A percentile compares a stretch with the other conserved stretches of the same genome.
These are phyloP conservation scores for Sylvilagus floridanus DNA, from an alignment of 2,797 vertebrate genomes.

Conservation along the genomic window DNA sequence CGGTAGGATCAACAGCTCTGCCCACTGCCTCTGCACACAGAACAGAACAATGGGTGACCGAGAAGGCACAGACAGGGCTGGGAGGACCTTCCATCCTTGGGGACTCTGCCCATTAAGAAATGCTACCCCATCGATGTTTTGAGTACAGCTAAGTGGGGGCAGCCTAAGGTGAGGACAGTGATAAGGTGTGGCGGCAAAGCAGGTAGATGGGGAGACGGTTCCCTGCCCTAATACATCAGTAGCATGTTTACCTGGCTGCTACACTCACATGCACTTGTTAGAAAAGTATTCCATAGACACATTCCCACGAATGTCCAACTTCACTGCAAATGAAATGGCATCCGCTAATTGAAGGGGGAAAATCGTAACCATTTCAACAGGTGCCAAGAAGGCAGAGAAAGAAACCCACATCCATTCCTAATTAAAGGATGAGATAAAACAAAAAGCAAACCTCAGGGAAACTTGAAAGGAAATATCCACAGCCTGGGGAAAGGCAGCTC, in stretches of 20 bases:
- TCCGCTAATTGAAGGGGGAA: not conserved
- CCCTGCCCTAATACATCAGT: not conserved
- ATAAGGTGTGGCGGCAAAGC: not conserved
- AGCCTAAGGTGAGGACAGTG: too few species aligned
- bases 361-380: not conserved
- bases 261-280: not conserved
- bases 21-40: accelerated
- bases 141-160: not conserved
- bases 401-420: not conserved
- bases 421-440: not conserved
- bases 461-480: not conserved
- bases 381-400: not conserved
- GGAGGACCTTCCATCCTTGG: accelerated
- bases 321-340: not conserved
- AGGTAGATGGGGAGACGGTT: accelerated
- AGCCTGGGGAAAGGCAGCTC: not conserved
- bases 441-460: not conserved
- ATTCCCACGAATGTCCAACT: too few species aligned
- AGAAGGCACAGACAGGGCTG: not conserved
- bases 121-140: not conserved
- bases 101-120: not conserved
- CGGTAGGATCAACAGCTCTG: accelerated
- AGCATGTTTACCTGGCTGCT: too few species aligned
- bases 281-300: not conserved
- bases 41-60: accelerated